Evolutionary conservation across 2,888 invertebrate species (phyloP), one percentile per base, ranked within the genome.

Genomic region (Linyphia triangularis): DNA sequence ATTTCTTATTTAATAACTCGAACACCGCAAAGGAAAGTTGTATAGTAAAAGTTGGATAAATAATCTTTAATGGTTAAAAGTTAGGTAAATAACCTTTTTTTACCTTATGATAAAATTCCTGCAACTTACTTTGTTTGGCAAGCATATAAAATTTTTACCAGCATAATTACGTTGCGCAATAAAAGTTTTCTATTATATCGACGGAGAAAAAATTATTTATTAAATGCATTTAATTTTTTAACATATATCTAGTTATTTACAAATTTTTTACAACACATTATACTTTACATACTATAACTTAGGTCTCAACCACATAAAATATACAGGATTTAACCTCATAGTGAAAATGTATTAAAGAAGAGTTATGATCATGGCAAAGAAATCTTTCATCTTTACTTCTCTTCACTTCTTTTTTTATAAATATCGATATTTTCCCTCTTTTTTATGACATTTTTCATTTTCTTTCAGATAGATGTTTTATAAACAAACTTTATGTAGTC

Each of bases 391-490:
- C 69, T n/a, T 37, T 24, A n/a, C 33, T 81, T 59, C 57, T 79
- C 30, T 28, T 28, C 72, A 72, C 10, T 26, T 22, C 67, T 79
- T 59, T 51, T 51, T 16, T n/a, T 40, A 40, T 78, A 79, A 79
- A 81, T 79, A 81, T 69, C 70, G 57, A 70, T 70, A 67, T 81
- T 59, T 81, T 59, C n/a, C 26, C 40, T 22, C n/a, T n/a, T 24
- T 69, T 69, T 70, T 81, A 51, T 67, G 37, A 24, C 19, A 24
- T 30, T 51, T 51, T 81, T 40, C 59, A 26, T 70, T 70, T 51
- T 81, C 61, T 28, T 40, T 19, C n/a, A 16, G 28, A 43, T 51
- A 16, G 24, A 51, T 37, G 51, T 43, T 51, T 51, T 43, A 28
- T 79, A 81, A 70, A 70, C 69, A 40, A 70, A 81, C 57, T 81